phyloP scores from a whole-genome alignment of 1,140 invertebrate species.

The Hestina assimilis region DNA sequence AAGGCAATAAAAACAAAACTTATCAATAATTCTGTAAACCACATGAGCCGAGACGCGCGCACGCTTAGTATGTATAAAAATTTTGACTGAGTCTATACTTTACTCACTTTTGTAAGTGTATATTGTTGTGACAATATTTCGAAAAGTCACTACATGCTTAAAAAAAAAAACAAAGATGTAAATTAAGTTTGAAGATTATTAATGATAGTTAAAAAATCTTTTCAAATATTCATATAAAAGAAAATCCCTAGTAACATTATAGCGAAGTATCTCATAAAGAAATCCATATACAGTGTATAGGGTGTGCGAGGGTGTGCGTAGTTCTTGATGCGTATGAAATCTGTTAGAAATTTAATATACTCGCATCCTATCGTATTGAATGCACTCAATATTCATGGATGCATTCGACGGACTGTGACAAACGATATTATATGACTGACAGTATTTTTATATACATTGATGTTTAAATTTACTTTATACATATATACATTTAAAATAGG shows the following conservation, averaged over 20 bases:
- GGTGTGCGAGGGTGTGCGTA: conserved; percentile 20
- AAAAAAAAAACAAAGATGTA: too few species aligned
- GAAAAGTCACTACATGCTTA: too few species aligned
- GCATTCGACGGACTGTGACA: conserved; percentile 24
- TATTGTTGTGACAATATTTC: too few species aligned
- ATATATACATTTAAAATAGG: too few species aligned
- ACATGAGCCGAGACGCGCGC: too few species aligned
- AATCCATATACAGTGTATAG: conserved; percentile 20
- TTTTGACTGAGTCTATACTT: too few species aligned
- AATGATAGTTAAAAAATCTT: too few species aligned
- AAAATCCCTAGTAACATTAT: not conserved
- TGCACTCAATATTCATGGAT: conserved; percentile 42
- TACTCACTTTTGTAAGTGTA: too few species aligned
- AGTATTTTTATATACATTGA: conserved; percentile 1
- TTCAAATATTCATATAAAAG: not conserved
- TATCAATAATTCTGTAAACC: too few species aligned
- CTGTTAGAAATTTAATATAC: conserved; percentile 67
- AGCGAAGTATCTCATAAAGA: not conserved
- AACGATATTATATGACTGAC: conserved; percentile 17
- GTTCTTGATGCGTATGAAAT: conserved; percentile 46
- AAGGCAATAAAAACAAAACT: too few species aligned
- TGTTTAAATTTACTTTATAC: not conserved
- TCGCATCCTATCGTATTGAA: conserved; percentile 36
- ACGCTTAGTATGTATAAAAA: too few species aligned
- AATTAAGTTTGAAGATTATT: too few species aligned